Conservation (phyloP, 1,140 invertebrate species). For the Diploscapter pachys region DNA sequence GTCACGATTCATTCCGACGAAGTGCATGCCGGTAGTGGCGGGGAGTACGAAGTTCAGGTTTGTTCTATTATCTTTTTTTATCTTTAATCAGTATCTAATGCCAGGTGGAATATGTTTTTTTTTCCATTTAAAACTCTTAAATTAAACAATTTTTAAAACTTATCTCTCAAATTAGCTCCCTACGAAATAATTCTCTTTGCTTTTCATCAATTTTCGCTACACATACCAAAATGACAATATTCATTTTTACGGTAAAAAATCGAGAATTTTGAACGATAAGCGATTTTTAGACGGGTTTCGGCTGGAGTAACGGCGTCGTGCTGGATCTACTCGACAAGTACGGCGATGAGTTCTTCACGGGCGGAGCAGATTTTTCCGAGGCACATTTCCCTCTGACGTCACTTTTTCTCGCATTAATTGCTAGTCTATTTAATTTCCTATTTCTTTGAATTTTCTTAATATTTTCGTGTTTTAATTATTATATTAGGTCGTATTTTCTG, state of each 20-base stretch:
- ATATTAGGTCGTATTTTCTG: too few relatives aligned
- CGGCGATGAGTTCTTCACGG: slow-evolving; percentile 34
- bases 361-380: neutral
- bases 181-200: neutral
- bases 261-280: too few relatives aligned
- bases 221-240: neutral
- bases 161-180: too few relatives aligned
- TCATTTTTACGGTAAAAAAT: too few relatives aligned
- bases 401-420: neutral
- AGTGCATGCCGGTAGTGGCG: slow-evolving; percentile 46
- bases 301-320: slow-evolving; percentile 73
- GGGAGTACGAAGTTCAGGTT: slow-evolving; percentile 56
- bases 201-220: neutral
- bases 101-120: too few relatives aligned
- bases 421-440: too few relatives aligned
- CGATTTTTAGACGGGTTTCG: slow-evolving; percentile 75
- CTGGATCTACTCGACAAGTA: slow-evolving; percentile 54
- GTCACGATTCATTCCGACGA: slow-evolving; percentile 44
- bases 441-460: too few relatives aligned
- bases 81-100: neutral
- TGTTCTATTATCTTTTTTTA: neutral
- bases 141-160: too few relatives aligned
- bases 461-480: too few relatives aligned
- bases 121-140: too few relatives aligned
- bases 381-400: neutral